These are phyloP conservation scores for Megaustenia siamemsis DNA, from an alignment of 2,888 invertebrate species.

Conservation along the genomic window DNA sequence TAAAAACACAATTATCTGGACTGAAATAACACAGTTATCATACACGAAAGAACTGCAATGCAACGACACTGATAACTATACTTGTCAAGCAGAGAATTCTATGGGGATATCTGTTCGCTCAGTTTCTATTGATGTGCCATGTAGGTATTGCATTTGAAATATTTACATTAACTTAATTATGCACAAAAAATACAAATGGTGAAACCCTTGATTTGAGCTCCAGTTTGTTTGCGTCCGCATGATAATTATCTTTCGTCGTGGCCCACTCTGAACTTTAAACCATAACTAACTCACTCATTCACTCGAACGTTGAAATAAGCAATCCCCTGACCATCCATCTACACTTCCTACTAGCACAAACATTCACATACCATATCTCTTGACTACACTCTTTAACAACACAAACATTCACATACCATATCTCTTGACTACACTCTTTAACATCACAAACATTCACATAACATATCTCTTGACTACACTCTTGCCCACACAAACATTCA, in stretches of 20 bases:
- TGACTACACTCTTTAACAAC: no score
- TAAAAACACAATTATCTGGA: neutral
- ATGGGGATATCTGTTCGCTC: neutral
- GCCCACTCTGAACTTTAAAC: no score
- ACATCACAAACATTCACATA: neutral
- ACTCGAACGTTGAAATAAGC: no score
- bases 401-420: no score
- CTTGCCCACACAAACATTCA: neutral
- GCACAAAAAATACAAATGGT: no score
- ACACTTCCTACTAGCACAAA: no score
- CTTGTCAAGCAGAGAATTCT: neutral
- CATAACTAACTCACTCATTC: neutral
- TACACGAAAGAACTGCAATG: neutral
- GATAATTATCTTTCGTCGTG: no score
- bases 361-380: no score
- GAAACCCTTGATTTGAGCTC: no score
- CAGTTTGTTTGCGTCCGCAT: no score
- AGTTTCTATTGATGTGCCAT: neutral
- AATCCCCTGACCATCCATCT: no score
- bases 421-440: no score
- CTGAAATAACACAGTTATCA: neutral
- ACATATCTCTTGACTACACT: neutral
- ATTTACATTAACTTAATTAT: neutral
- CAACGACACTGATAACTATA: neutral
- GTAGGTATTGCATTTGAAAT: neutral